phyloP scores from a whole-genome alignment of 2,113 vertebrate species.

The Melanerpes aurifrons region DNA sequence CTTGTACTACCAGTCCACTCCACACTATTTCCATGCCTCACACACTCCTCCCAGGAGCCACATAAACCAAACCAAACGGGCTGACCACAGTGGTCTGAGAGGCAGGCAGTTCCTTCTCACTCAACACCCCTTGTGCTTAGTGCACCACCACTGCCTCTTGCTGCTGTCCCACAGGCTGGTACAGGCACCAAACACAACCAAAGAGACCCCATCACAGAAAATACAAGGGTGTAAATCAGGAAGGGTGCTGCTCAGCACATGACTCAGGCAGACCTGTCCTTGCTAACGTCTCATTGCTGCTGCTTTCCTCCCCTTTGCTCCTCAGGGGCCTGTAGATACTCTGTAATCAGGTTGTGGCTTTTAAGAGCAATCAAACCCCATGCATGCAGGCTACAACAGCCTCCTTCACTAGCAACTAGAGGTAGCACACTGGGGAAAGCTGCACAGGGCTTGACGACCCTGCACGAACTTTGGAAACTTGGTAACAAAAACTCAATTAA shows the following conservation, averaged over 20 bases:
- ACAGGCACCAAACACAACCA: not conserved
- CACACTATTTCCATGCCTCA: too few species aligned
- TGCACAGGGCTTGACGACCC: not conserved
- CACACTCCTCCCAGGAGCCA: not conserved
- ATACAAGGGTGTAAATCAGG: accelerated
- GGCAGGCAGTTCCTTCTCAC: not conserved
- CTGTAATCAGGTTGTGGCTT: not conserved
- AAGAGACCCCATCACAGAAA: not conserved
- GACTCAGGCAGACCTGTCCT: not conserved
- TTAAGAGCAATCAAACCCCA: not conserved
- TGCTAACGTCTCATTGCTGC: not conserved
- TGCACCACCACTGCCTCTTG: not conserved
- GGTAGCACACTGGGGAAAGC: not conserved
- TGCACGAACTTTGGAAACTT: slow-evolving; percentile 2
- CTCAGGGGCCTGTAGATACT: not conserved
- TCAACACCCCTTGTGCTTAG: accelerated
- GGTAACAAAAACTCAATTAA: slow-evolving; percentile 8
- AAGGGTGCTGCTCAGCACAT: not conserved
- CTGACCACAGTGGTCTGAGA: not conserved
- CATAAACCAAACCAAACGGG: not conserved
- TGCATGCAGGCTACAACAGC: not conserved
- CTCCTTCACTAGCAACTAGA: not conserved
- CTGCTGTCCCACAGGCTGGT: not conserved
- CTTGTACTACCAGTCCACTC: not conserved
- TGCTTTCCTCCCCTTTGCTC: not conserved